Base-by-base conservation (phyloP, 1,140 invertebrate genomes). In the Gryllus bimaculatus region DNA sequence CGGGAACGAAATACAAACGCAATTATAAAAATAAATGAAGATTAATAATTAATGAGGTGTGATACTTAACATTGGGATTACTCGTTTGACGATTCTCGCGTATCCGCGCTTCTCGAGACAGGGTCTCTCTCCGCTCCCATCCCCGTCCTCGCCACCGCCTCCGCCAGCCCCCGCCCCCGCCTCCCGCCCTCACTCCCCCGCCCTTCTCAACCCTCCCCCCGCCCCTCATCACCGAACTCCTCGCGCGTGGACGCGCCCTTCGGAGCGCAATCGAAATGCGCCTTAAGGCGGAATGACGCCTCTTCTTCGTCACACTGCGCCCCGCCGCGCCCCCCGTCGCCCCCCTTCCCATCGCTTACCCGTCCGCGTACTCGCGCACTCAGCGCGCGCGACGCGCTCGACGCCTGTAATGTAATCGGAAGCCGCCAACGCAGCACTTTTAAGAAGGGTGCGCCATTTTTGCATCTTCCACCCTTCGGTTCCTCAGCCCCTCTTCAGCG, bases 21-120 rank as follows among this genome's bases (percentile, higher is more conserved):
- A 66, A 66, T 66, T 66, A 66, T 66, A 66, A 66, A 66, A 66
- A 66, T 66, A 66, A 66, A 66, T 66, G 54, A 66, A 66, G 54
- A 66, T 66, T 66, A 66, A 66, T 66, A 66, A 66, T 66, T 66
- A 66, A 66, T 66, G 54, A 66, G 54, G 54, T 66, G 54, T 66
- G 54, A 66, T 66, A 66, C 54, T 66, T 66, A 66, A 66, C 54
- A 66, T 66, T 66, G 54, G 54, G 54, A 66, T 66, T 66, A 66
- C 54, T 66, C 54, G 54, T 66, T 66, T 66, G 54, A 66, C 54
- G 54, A 10, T 66, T 66, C 54, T 66, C 18, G 54, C 54, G 54
- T 13, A 66, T 10, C 54, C 54, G 54, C 18, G 54, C 54, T 66
- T 66, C 54, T 66, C 10, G 26, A 39, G 26, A 39, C 26, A 66